Evolutionary conservation across 2,113 vertebrate genomes (phyloP).

Genomic region (Dunckerocampus dactyliophorus): DNA sequence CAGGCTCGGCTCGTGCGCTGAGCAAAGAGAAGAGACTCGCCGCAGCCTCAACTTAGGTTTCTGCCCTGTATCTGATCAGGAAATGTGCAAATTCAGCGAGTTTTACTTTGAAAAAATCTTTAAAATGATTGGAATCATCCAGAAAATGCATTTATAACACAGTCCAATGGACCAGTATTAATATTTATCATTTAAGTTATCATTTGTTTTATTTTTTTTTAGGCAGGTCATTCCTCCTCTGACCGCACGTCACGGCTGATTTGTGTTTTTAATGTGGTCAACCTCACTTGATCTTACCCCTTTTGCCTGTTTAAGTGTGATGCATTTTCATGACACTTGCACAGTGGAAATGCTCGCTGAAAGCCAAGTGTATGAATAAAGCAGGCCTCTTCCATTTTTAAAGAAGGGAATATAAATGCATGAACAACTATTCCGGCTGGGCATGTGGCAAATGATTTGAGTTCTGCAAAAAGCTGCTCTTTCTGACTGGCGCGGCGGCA

Average conservation of each 20-base stretch:
- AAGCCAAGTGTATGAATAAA: slow-evolving; percentile 66
- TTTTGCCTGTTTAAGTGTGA: slow-evolving; percentile 50
- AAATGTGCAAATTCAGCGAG: too few relatives aligned
- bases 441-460: slow-evolving; percentile 45
- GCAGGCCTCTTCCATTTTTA: slow-evolving; percentile 58
- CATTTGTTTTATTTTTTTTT: background rate
- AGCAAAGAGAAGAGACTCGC: too few relatives aligned
- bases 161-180: background rate
- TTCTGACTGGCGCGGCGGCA: slow-evolving; percentile 32
- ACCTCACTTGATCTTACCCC: slow-evolving; percentile 24
- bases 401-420: slow-evolving; percentile 62
- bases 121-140: too few relatives aligned
- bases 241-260: background rate
- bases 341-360: slow-evolving; percentile 55
- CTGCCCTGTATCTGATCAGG: too few relatives aligned
- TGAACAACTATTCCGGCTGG: slow-evolving; percentile 59
- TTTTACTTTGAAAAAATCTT: too few relatives aligned
- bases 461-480: slow-evolving; percentile 47
- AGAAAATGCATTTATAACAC: too few relatives aligned
- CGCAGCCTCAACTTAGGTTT: too few relatives aligned
- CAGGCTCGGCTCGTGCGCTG: too few relatives aligned
- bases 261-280: background rate
- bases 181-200: too few relatives aligned
- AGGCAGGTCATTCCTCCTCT: background rate
- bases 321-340: slow-evolving; percentile 54